phyloP scores from a whole-genome alignment of 2,888 invertebrate species.

The Eulithis testata region DNA sequence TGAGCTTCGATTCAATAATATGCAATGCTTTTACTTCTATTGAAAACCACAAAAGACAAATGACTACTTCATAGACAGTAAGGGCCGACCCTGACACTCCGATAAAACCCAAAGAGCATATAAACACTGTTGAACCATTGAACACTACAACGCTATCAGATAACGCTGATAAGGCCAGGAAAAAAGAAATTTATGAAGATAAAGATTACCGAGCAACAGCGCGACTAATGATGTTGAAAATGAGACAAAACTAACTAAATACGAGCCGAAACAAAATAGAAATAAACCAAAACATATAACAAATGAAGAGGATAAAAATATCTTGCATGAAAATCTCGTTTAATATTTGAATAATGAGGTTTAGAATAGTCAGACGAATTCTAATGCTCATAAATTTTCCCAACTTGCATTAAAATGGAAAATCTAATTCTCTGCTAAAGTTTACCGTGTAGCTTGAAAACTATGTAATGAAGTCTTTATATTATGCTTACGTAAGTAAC shows the following conservation, averaged over 20 bases:
- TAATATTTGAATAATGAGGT: no score
- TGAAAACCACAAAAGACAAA: not conserved
- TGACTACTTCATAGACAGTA: not conserved
- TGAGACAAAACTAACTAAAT: slow-evolving; percentile 21
- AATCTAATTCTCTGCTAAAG: no score
- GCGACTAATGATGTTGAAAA: slow-evolving; percentile 39
- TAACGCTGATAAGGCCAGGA: slow-evolving; percentile 18
- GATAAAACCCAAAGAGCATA: slow-evolving; percentile 1
- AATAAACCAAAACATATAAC: no score
- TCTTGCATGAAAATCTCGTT: no score
- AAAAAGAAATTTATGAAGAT: slow-evolving; percentile 36
- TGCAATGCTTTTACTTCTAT: not conserved
- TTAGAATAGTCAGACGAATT: no score
- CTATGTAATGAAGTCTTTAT: no score
- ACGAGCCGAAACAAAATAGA: not conserved
- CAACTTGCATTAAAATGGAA: no score
- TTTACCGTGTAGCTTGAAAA: no score
- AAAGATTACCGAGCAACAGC: slow-evolving; percentile 36
- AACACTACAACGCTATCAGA: slow-evolving; percentile 25
- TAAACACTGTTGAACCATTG: not conserved
- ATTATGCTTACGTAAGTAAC: not conserved
- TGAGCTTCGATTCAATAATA: not conserved
- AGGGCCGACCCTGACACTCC: not conserved
- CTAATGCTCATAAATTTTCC: no score
- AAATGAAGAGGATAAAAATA: no score